Evolutionary conservation across 1,140 invertebrate species (phyloP).

Genomic region (Dreissena polymorpha): DNA sequence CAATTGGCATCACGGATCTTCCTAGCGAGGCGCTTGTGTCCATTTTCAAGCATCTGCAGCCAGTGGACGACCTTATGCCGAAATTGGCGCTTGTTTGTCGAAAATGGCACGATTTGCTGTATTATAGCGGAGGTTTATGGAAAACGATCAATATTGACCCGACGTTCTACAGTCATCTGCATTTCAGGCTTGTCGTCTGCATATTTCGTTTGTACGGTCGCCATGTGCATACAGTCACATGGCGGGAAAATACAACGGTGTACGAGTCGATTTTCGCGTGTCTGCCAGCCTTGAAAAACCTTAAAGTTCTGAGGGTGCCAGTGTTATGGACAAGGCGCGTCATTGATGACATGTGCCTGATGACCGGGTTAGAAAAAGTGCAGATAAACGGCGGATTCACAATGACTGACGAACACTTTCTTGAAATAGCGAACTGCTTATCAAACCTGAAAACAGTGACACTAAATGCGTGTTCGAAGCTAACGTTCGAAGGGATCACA

Average conservation of each 20-base stretch:
- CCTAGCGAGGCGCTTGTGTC: conserved; percentile 69
- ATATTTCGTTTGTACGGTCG: conserved; percentile 72
- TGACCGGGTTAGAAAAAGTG: conserved; percentile 65
- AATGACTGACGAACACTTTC: conserved; percentile 66
- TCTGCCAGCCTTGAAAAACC: conserved; percentile 65
- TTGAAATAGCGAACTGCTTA: conserved; percentile 62
- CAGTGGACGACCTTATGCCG: conserved; percentile 68
- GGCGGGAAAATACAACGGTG: conserved; percentile 71
- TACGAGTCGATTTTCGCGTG: conserved; percentile 71
- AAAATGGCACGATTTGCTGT: conserved; percentile 70
- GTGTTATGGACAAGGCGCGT: conserved; percentile 72
- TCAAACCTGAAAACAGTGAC: conserved; percentile 67
- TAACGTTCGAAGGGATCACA: conserved; percentile 63
- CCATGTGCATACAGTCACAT: conserved; percentile 71
- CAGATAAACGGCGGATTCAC: conserved; percentile 74
- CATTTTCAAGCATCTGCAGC: conserved; percentile 71
- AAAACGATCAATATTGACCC: conserved; percentile 69
- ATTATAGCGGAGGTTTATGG: conserved; percentile 68
- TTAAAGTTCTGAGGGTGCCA: conserved; percentile 69
- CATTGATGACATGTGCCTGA: conserved; percentile 61
- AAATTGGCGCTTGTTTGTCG: conserved; percentile 67
- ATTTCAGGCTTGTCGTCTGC: conserved; percentile 69
- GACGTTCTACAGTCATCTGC: conserved; percentile 60
- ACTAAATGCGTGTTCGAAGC: conserved; percentile 74
- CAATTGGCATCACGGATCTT: conserved; percentile 31